Conservation (phyloP, 2,888 invertebrate genomes). For the Archaeoteleia sp. region DNA sequence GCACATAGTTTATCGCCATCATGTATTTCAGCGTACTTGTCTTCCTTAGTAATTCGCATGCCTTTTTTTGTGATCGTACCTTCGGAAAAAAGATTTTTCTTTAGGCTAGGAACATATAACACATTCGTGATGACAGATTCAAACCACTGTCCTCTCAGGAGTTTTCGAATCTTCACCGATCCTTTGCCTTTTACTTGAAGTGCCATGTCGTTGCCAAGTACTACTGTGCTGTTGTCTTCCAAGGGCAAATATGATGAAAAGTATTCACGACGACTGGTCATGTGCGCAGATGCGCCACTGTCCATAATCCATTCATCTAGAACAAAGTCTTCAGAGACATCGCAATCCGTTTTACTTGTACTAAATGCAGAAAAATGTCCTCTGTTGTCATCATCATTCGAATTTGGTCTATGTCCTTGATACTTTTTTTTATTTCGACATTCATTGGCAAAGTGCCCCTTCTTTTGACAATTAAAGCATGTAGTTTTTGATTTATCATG, state of each 20-base stretch:
- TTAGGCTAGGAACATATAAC: neutral
- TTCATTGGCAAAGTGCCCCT: neutral
- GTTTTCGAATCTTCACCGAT: no score
- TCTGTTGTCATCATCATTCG: neutral
- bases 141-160: no score
- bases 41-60: neutral
- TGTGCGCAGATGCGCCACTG: constrained; percentile 55
- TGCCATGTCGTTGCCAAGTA: constrained; percentile 37
- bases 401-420: neutral
- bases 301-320: constrained; percentile 48
- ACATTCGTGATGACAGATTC: constrained; percentile 2
- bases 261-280: constrained; percentile 51
- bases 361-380: neutral
- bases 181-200: neutral
- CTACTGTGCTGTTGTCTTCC: constrained; percentile 12
- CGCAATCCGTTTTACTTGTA: neutral
- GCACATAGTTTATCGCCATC: no score
- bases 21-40: neutral
- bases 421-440: constrained; percentile 6
- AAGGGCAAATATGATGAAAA: constrained; percentile 28
- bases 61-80: neutral
- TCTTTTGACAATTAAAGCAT: constrained; percentile 5
- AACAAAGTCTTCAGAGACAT: neutral
- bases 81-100: constrained; percentile 8
- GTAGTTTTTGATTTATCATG: neutral